Evolutionary conservation across 2,888 invertebrate genomes (phyloP), one percentile per base, ranked within the genome.

Genomic region (Hirtodrosophila cameraria): DNA sequence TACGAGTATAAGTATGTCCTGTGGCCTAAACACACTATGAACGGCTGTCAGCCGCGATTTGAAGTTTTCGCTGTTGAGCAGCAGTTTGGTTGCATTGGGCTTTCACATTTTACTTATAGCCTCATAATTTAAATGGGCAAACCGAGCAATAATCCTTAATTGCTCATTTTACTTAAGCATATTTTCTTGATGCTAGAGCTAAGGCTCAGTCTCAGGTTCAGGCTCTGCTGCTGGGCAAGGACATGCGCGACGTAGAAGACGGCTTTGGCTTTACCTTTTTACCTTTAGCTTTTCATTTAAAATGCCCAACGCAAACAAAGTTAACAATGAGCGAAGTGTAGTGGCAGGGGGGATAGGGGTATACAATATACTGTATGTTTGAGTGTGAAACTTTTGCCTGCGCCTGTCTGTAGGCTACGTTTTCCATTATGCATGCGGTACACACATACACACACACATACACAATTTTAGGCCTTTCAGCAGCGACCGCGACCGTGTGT

Each of bases 81-180:
- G 23, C 23, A 18, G 49, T 30, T 50, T 63, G 54, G 41, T 31
- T 30, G 27, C 18, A 9, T 16, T n/a, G 28, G 25, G 43, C 45
- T 59, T 66, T 65, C 52, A 58, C 62, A 54, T 60, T 67, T 52
- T 54, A 55, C 55, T 70, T 75, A 70, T 61, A 65, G 46, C 65
- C 64, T 62, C 74, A 83, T 76, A 83, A 74, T 83, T 81, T 76
- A 78, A 81, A 83, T 71, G 80, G 80, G 57, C 74, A 75, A 71
- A 67, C 83, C 76, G 62, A 78, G 83, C 68, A 80, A 83, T 83
- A 81, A 81, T 83, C 81, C 81, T 82, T 83, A 83, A 81, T 81
- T 81, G 81, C 81, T 81, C 83, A 81, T 81, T 81, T 81, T 76
- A 78, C 83, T 72, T 76, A 67, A 76, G 78, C 79, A 82, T 76